Conservation (phyloP, 2,113 vertebrate species). For the Cranoglanis bouderius region DNA sequence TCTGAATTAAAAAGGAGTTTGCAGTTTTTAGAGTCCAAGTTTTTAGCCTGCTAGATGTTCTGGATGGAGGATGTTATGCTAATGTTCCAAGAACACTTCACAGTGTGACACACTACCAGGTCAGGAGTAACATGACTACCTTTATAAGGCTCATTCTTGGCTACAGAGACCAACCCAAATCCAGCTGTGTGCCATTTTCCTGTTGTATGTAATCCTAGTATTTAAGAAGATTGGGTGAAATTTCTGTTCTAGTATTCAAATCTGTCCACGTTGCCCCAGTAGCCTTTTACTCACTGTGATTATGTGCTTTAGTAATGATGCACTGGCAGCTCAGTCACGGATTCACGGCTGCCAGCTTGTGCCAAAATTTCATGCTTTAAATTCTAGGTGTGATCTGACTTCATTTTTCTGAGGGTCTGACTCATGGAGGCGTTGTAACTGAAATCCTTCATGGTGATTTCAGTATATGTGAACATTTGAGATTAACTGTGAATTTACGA, state of each 20-base stretch:
- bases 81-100: neutral
- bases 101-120: slow-evolving; percentile 1
- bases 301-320: neutral
- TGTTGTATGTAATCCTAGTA: neutral
- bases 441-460: neutral
- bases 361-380: neutral
- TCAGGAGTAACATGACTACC: neutral
- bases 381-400: slow-evolving; percentile 5
- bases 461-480: neutral
- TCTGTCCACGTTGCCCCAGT: neutral
- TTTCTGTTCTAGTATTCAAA: neutral
- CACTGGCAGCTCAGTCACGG: neutral
- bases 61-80: neutral
- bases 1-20: neutral
- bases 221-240: slow-evolving; percentile 21
- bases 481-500: neutral
- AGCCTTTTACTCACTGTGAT: neutral
- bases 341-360: neutral
- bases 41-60: neutral
- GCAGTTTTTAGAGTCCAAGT: neutral
- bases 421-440: neutral
- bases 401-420: neutral
- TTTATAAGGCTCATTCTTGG: neutral
- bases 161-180: slow-evolving; percentile 21
- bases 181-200: neutral